A percentile compares a stretch with the other conserved stretches of the same genome.
phyloP scores from a whole-genome alignment of 2,113 vertebrate species.

The Vanacampus margaritifer region DNA sequence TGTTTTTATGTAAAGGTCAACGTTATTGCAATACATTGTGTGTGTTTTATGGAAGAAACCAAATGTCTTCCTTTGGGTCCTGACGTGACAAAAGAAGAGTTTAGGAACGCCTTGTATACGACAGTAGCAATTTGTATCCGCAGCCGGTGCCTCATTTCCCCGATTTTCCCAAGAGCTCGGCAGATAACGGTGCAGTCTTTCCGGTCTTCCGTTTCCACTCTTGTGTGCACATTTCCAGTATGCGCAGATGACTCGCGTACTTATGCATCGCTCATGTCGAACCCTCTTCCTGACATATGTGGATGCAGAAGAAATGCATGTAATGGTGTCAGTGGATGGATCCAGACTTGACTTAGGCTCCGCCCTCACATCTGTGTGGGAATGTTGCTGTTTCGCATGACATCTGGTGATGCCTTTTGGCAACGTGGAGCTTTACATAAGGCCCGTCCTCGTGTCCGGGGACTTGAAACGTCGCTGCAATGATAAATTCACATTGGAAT shows the following conservation, averaged over 20 bases:
- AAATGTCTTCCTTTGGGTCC: too few relatives aligned
- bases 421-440: conserved; percentile 24
- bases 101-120: too few relatives aligned
- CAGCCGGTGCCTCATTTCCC: background rate
- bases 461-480: conserved; percentile 16
- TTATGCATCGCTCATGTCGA: conserved; percentile 14
- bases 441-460: conserved; percentile 25
- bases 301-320: conserved; percentile 31
- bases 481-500: background rate
- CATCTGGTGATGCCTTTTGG: conserved; percentile 56
- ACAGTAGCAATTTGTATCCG: conserved; percentile 1
- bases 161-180: background rate
- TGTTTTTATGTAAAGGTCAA: too few relatives aligned
- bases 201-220: background rate
- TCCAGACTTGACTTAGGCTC: conserved; percentile 9
- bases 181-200: background rate
- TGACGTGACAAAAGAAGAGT: too few relatives aligned
- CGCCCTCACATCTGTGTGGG: conserved; percentile 44
- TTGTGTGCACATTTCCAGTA: conserved; percentile 22
- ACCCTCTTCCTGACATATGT: conserved; percentile 3
- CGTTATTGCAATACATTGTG: too few relatives aligned
- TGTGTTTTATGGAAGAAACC: background rate
- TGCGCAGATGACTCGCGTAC: conserved; percentile 19
- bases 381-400: conserved; percentile 42
- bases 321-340: conserved; percentile 2